A percentile compares a stretch with the other conserved stretches of the same genome.
Evolutionary conservation across 2,113 vertebrate species (phyloP).

Genomic region (Panthera tigris): DNA sequence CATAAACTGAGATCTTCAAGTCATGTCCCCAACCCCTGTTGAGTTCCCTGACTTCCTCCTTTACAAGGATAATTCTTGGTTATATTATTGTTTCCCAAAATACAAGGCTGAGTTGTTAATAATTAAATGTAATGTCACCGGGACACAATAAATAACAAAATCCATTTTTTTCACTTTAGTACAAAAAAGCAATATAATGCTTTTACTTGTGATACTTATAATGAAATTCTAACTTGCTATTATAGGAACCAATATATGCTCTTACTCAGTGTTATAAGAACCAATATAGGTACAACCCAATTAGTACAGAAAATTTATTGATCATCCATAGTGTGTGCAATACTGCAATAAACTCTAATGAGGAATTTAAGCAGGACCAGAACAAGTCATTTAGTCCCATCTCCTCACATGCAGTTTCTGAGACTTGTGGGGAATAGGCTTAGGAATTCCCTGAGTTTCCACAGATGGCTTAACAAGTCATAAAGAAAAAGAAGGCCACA

Average conservation of each 20-base stretch:
- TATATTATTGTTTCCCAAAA: conserved; percentile 11
- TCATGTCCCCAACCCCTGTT: neutral
- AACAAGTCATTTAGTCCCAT: neutral
- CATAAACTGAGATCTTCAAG: neutral
- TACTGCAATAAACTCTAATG: neutral
- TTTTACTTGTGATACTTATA: neutral
- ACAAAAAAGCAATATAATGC: neutral
- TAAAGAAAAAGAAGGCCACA: too few relatives aligned
- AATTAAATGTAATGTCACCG: neutral
- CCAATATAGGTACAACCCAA: neutral
- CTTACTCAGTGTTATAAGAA: neutral
- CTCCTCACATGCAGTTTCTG: neutral
- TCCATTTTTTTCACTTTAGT: neutral
- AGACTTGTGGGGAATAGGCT: too few relatives aligned
- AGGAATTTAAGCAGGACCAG: neutral
- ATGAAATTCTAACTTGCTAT: neutral
- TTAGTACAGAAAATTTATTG: neutral
- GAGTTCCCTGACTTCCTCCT: neutral
- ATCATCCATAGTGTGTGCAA: neutral
- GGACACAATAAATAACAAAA: neutral
- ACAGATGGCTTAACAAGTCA: too few relatives aligned
- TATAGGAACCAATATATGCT: neutral
- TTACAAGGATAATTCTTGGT: neutral
- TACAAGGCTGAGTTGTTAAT: neutral
- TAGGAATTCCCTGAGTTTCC: too few relatives aligned